These are phyloP conservation scores for Drosophila elegans DNA, from an alignment of 1,140 invertebrate genomes.

Conservation along the genomic window DNA sequence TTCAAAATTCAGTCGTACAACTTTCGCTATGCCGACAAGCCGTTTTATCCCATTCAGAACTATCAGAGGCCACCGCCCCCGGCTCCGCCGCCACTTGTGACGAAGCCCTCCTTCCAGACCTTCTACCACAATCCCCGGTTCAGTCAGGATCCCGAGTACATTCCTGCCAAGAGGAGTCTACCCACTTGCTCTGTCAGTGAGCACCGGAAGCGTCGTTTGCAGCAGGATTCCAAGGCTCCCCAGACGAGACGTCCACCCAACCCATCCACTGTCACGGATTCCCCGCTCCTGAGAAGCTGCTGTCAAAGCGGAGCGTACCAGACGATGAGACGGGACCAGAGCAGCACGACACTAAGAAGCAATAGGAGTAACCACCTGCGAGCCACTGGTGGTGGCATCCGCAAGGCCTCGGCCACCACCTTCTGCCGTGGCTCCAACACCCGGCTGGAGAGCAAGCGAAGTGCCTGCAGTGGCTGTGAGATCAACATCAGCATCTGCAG, in stretches of 20 bases:
- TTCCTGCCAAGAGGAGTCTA: neutral
- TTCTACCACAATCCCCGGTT: slow-evolving; percentile 71
- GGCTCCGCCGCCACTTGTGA: neutral
- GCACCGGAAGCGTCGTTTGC: slow-evolving; percentile 39
- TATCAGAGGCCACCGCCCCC: slow-evolving; percentile 35
- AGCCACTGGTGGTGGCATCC: neutral
- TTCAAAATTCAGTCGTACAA: slow-evolving; percentile 81
- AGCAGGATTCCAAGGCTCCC: slow-evolving; percentile 35
- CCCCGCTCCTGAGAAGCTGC: slow-evolving; percentile 38
- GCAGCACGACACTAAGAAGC: slow-evolving; percentile 11
- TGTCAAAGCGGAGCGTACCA: slow-evolving; percentile 40
- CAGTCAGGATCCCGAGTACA: slow-evolving; percentile 2
- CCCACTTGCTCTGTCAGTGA: slow-evolving; percentile 30
- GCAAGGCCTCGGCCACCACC: neutral
- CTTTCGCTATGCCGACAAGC: slow-evolving; percentile 76
- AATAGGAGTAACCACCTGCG: neutral
- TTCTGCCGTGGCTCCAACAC: slow-evolving; percentile 12
- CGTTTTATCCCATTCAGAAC: slow-evolving; percentile 46
- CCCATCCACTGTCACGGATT: slow-evolving; percentile 9
- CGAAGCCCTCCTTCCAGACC: slow-evolving; percentile 53
- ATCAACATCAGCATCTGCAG: slow-evolving; percentile 73
- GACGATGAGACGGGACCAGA: slow-evolving; percentile 23
- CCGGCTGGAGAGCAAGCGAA: slow-evolving; percentile 13
- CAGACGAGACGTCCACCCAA: neutral
- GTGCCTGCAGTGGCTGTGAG: slow-evolving; percentile 65